These are phyloP conservation scores for Griposia aprilina DNA, from an alignment of 2,888 invertebrate species.

Conservation along the genomic window DNA sequence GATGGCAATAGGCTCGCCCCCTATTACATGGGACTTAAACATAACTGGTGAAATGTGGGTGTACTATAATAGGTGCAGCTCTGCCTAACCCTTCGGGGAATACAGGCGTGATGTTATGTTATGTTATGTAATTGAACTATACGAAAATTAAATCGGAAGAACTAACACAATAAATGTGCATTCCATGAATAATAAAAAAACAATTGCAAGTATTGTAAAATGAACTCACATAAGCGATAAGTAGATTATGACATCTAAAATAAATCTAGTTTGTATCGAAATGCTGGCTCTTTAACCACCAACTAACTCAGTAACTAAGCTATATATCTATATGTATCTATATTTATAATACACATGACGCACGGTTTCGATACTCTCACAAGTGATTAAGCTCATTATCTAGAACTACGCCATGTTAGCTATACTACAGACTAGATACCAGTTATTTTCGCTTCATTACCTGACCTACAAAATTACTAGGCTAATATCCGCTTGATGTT, in stretches of 20 bases:
- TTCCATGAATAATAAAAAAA: too few species aligned
- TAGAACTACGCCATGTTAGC: slow-evolving; percentile 29
- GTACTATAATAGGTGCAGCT: too few species aligned
- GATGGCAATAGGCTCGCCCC: too few species aligned
- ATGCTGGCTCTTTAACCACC: background rate
- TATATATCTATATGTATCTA: background rate
- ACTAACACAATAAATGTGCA: background rate
- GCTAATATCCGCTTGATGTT: slow-evolving; percentile 47
- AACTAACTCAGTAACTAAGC: background rate
- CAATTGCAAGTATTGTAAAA: background rate
- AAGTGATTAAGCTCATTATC: slow-evolving; percentile 50
- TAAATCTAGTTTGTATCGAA: background rate
- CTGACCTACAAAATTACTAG: slow-evolving; percentile 46
- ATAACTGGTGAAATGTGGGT: too few species aligned
- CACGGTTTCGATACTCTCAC: slow-evolving; percentile 9
- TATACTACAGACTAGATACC: slow-evolving; percentile 4
- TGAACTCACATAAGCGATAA: background rate
- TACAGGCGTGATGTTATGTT: too few species aligned
- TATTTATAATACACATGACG: background rate
- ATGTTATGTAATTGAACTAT: too few species aligned
- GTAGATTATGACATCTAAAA: background rate
- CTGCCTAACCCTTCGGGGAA: too few species aligned
- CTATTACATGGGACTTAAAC: too few species aligned
- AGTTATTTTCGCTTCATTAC: slow-evolving; percentile 53
- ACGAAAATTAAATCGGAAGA: background rate